A percentile compares a stretch with the other conserved stretches of the same genome.
Conservation (phyloP, 2,888 invertebrate genomes). For the Sacculina carcini region DNA sequence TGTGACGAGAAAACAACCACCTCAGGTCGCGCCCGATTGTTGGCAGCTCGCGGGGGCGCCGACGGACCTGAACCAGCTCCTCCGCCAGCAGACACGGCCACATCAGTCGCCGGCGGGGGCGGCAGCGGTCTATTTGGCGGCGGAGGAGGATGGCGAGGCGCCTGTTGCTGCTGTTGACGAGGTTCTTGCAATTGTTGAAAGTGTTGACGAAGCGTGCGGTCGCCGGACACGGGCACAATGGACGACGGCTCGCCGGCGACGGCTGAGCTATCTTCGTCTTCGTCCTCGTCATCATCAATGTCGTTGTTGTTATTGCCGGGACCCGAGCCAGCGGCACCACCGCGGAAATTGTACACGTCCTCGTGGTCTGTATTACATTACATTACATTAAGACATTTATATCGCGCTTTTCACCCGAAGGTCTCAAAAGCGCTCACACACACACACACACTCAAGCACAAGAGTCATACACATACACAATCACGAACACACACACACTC, state of each 20-base stretch:
- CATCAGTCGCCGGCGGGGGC: conserved; percentile 33
- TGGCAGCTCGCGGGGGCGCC: conserved; percentile 8
- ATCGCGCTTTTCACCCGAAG: too few relatives aligned
- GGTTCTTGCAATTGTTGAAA: conserved; percentile 82
- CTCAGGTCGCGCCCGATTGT: too few relatives aligned
- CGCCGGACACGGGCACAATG: conserved; percentile 66
- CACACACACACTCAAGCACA: too few relatives aligned
- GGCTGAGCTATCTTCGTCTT: conserved; percentile 67
- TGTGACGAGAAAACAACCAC: too few relatives aligned
- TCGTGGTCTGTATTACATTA: conserved; percentile 15
- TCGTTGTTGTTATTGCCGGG: conserved; percentile 14
- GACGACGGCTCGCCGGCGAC: conserved; percentile 83
- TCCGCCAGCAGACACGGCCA: conserved; percentile 10
- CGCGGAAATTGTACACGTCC: conserved; percentile 20
- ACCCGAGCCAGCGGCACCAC: conserved; percentile 45
- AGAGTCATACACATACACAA: too few relatives aligned
- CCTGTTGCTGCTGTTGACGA: conserved; percentile 6
- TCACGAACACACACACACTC: too few relatives aligned
- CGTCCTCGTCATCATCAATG: conserved; percentile 74
- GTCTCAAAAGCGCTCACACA: too few relatives aligned
- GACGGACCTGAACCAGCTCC: conserved; percentile 4
- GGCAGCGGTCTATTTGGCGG: conserved; percentile 55
- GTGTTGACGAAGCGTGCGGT: conserved; percentile 83
- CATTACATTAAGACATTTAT: too few relatives aligned
- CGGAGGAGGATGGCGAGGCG: conserved; percentile 24